These are phyloP conservation scores for Cranoglanis bouderius DNA, from an alignment of 2,113 vertebrate genomes.

Conservation along the genomic window DNA sequence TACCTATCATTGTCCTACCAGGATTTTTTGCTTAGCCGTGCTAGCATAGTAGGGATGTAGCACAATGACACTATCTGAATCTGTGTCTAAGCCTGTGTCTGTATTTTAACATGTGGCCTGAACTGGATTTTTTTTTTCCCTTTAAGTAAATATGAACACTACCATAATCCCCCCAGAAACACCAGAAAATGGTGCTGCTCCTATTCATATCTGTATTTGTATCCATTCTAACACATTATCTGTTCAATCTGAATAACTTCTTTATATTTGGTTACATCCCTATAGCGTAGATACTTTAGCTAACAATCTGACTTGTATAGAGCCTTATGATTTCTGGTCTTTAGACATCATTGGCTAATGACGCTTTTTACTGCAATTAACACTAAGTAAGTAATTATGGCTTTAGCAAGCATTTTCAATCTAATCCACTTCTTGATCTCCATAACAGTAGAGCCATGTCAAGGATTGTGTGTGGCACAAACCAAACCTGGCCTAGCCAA, in stretches of 20 bases:
- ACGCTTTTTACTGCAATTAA: constrained; percentile 7
- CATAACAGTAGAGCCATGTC: constrained; percentile 8
- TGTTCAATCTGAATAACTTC: background rate
- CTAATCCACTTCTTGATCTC: constrained; percentile 38
- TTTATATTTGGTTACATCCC: background rate
- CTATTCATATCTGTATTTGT: background rate
- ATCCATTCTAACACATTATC: background rate
- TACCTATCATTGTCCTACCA: background rate
- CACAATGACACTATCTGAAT: background rate
- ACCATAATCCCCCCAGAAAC: background rate
- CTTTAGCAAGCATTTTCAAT: constrained; percentile 20
- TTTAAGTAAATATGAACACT: background rate
- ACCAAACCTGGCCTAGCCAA: constrained; percentile 42
- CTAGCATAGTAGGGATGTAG: constrained; percentile 1
- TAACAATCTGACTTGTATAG: background rate
- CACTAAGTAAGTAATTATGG: constrained; percentile 24
- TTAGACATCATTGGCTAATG: background rate
- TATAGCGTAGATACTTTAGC: background rate
- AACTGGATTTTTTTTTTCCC: background rate
- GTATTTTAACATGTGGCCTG: background rate
- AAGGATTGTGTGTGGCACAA: constrained; percentile 33
- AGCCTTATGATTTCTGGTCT: background rate
- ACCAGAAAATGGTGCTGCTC: background rate
- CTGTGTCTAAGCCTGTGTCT: background rate
- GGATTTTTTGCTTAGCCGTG: background rate